Base-by-base conservation (phyloP, 1,140 invertebrate species). In the Myzus persicae region DNA sequence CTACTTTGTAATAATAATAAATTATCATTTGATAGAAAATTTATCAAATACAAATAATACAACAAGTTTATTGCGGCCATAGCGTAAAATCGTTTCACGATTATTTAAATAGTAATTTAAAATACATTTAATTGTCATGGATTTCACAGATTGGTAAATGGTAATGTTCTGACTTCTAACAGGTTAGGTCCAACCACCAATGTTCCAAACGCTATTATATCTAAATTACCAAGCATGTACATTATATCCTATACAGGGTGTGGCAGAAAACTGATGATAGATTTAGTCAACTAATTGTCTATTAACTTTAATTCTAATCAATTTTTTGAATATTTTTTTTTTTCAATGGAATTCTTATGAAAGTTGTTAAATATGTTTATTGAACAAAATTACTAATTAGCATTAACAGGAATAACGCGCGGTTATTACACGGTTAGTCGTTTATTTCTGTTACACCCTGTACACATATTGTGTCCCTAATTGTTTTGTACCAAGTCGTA, bases 121-220 rank as follows among this genome's bases (percentile, higher is more conserved):
- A 90, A n/a, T 90, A 14, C 38, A 67, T 90, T 67, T 42, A 42
- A 42, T 42, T 90, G 20, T 90, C 89, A 44, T 67, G 38, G 89
- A 90, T 88, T 90, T 90, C 38, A 90, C 42, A 14, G 26, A 40
- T 67, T 42, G 31, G 6, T 90, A n/a, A n/a, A n/a, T n/a, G n/a
- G n/a, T 40, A 90, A 90, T 40, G 48, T 54, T 88, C n/a, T 2
- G 0, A 38, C 4, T 40, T 90, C 48, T 59, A 42, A 90, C 67
- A 31, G 59, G 11, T 54, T 31, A 59, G 31, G 11, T 59, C 31
- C 14, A 76, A 31, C 6, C 24, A 31, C 9, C 0, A 38, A n/a
- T 42, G 14, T 90, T 90, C 54, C 24, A 67, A 59, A 67, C 42
- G 6, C 51, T 20, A 90, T 90, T 90, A 67, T 42, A 90, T 42